These are phyloP conservation scores for Ferdinandea cuprea DNA, from an alignment of 2,888 invertebrate genomes.

Conservation along the genomic window DNA sequence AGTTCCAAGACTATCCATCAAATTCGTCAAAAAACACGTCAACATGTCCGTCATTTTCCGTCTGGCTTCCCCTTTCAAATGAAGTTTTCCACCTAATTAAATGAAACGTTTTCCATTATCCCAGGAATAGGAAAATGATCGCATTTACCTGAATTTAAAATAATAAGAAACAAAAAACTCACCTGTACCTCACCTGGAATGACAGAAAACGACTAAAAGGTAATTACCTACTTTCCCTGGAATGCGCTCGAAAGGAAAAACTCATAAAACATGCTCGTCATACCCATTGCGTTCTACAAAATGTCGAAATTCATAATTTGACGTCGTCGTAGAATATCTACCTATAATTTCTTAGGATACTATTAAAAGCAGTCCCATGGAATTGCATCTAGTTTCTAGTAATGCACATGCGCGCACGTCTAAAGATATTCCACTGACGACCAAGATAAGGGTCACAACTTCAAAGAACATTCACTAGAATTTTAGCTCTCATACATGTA, in stretches of 20 bases:
- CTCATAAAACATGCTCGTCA: constrained; percentile 67
- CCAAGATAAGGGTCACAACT: constrained; percentile 54
- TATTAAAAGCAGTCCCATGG: constrained; percentile 51
- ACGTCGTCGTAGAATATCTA: constrained; percentile 24
- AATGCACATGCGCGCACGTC: constrained; percentile 46
- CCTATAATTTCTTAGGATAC: constrained; percentile 57
- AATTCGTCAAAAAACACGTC: too few relatives aligned
- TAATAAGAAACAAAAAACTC: constrained; percentile 5
- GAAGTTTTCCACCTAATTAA: constrained; percentile 71
- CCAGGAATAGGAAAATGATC: background rate
- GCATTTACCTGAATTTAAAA: too few relatives aligned
- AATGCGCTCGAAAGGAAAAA: constrained; percentile 17
- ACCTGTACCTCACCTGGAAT: constrained; percentile 36
- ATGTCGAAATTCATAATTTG: constrained; percentile 62
- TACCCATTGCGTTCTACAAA: constrained; percentile 37
- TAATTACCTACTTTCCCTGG: constrained; percentile 63
- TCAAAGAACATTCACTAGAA: constrained; percentile 43
- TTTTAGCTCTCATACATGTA: background rate
- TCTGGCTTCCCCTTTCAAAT: constrained; percentile 5
- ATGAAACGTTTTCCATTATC: constrained; percentile 52
- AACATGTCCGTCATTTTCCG: too few relatives aligned
- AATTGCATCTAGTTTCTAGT: constrained; percentile 30
- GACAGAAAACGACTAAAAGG: constrained; percentile 59
- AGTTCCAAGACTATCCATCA: too few relatives aligned
- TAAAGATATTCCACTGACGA: constrained; percentile 38